A percentile compares a stretch with the other conserved stretches of the same genome.
Conservation (phyloP, 2,888 invertebrate species). For the Sarcophaga rosellei region DNA sequence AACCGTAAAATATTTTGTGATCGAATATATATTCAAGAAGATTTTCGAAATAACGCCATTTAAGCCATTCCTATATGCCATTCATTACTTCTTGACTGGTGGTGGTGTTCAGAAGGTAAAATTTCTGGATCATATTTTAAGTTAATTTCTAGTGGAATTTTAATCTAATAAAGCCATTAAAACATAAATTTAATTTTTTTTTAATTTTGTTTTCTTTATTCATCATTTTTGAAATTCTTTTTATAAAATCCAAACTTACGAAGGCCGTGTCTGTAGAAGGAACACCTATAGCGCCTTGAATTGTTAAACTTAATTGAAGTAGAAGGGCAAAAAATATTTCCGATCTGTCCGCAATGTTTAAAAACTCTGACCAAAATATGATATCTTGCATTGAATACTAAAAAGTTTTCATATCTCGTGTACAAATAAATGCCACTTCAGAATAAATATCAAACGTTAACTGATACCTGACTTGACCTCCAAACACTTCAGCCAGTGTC, state of each 20-base stretch:
- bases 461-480: not conserved
- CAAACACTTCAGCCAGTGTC: not conserved
- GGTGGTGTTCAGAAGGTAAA: too few species aligned
- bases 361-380: conserved; percentile 10
- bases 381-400: not conserved
- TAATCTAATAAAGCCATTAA: too few species aligned
- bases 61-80: too few species aligned
- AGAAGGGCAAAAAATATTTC: not conserved
- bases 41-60: too few species aligned
- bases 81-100: too few species aligned
- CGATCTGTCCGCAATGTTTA: not conserved
- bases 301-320: conserved; percentile 11
- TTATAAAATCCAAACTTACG: not conserved
- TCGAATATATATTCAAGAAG: too few species aligned
- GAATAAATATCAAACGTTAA: not conserved
- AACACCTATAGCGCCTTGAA: not conserved
- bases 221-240: conserved; percentile 9
- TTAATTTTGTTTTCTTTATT: too few species aligned
- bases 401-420: not conserved
- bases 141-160: too few species aligned
- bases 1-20: too few species aligned
- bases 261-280: not conserved
- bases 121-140: too few species aligned
- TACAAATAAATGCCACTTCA: not conserved
- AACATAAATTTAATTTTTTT: too few species aligned